phyloP scores from a whole-genome alignment of 2,888 invertebrate genomes.

The Drosophila acutilabella region DNA sequence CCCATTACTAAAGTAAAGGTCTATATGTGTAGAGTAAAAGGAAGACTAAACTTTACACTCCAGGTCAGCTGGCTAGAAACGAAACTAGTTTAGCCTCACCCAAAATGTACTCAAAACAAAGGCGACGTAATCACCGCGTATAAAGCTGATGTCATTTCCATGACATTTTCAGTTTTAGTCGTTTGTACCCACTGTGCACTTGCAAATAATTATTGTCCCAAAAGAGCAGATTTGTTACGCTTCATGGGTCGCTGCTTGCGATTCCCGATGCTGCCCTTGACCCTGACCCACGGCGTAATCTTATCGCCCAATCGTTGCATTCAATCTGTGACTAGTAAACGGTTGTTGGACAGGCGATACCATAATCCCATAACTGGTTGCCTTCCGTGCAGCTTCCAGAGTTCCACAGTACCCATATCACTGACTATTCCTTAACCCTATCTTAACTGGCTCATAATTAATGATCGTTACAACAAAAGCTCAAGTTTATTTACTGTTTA shows the following conservation, averaged over 20 bases:
- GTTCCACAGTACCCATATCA: conserved; percentile 33
- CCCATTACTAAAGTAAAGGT: conserved; percentile 49
- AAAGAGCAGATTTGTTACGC: conserved; percentile 55
- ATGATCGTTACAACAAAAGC: conserved; percentile 67
- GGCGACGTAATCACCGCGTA: conserved; percentile 47
- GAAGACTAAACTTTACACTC: conserved; percentile 4
- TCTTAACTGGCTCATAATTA: conserved; percentile 72
- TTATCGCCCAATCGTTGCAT: conserved; percentile 48
- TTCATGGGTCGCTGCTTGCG: conserved; percentile 41
- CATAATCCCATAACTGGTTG: conserved; percentile 53
- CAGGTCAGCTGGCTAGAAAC: background rate
- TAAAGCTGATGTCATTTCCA: conserved; percentile 45
- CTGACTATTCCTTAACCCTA: background rate
- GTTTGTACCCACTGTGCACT: conserved; percentile 21
- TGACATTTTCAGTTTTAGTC: conserved; percentile 41
- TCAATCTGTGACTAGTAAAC: conserved; percentile 51
- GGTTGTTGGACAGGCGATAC: conserved; percentile 38
- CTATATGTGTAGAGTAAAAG: background rate
- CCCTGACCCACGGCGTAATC: conserved; percentile 52
- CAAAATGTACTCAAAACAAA: conserved; percentile 29
- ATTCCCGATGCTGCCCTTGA: conserved; percentile 5
- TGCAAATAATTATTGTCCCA: conserved; percentile 23
- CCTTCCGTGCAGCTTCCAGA: conserved; percentile 32
- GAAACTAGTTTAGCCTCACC: conserved; percentile 45
- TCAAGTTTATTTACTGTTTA: conserved; percentile 73